phyloP scores from a whole-genome alignment of 35 echinoderm and acorn worm genomes.

The Lytechinus variegatus region DNA sequence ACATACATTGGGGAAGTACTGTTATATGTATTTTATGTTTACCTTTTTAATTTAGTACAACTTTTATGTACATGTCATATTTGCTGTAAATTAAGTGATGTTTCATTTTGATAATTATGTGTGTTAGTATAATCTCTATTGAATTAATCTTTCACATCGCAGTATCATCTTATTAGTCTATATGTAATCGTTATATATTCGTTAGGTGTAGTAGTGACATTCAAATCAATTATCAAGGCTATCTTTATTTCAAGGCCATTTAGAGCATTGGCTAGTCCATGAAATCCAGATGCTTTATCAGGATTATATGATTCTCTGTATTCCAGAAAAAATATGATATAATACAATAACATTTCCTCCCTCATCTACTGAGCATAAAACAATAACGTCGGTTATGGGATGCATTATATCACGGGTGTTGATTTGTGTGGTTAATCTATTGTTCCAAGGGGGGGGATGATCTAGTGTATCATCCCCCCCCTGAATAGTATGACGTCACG shows the following conservation, averaged over 20 bases:
- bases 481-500: too few relatives aligned
- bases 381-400: not conserved
- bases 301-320: not conserved
- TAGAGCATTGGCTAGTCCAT: not conserved
- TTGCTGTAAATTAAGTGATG: too few relatives aligned
- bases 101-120: too few relatives aligned
- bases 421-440: too few relatives aligned
- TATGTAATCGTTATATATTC: not conserved
- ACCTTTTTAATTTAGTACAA: too few relatives aligned
- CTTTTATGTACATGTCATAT: not conserved
- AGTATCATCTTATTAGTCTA: not conserved
- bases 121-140: too few relatives aligned
- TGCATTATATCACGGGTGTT: too few relatives aligned
- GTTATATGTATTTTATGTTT: too few relatives aligned
- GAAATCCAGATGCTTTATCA: not conserved
- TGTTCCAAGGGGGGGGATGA: too few relatives aligned
- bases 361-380: not conserved
- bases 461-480: too few relatives aligned
- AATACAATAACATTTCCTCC: not conserved
- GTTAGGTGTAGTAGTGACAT: not conserved
- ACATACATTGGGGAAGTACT: too few relatives aligned
- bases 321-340: not conserved
- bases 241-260: not conserved
- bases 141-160: not conserved
- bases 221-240: not conserved